Percentiles rank a stretch among this genome's conserved stretches.
Conservation (phyloP, 2,797 vertebrate genomes). For the Tokudaia muenninki region DNA sequence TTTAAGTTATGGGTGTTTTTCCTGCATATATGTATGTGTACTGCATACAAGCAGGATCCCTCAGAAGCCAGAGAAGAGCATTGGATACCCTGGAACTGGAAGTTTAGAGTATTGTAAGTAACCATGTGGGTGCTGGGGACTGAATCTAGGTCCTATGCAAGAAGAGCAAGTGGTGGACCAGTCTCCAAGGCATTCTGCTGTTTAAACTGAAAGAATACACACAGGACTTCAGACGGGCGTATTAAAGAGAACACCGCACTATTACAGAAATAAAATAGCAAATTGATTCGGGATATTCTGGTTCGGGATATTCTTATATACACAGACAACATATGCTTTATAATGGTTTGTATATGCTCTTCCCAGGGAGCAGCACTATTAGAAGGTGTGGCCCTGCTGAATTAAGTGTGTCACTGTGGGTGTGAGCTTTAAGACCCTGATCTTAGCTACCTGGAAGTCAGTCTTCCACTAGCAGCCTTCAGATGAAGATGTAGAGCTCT, state of each 20-base stretch:
- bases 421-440: neutral
- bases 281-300: neutral
- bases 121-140: neutral
- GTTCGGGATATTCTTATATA: neutral
- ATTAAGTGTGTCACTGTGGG: neutral
- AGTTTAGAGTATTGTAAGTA: neutral
- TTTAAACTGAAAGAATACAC: neutral
- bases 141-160: neutral
- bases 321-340: neutral
- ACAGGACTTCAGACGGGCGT: neutral
- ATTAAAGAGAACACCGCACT: neutral
- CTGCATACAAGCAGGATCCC: neutral
- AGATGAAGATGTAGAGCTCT: neutral
- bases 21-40: neutral
- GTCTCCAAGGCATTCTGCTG: neutral
- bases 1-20: neutral
- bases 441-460: neutral
- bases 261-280: slow-evolving; percentile 14
- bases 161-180: neutral
- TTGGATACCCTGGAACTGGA: neutral
- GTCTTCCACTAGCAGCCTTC: neutral
- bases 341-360: neutral
- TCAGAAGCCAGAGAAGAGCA: neutral
- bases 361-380: neutral
- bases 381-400: neutral